phyloP scores from a whole-genome alignment of 2,888 invertebrate species.

The Platypus cylindrus region DNA sequence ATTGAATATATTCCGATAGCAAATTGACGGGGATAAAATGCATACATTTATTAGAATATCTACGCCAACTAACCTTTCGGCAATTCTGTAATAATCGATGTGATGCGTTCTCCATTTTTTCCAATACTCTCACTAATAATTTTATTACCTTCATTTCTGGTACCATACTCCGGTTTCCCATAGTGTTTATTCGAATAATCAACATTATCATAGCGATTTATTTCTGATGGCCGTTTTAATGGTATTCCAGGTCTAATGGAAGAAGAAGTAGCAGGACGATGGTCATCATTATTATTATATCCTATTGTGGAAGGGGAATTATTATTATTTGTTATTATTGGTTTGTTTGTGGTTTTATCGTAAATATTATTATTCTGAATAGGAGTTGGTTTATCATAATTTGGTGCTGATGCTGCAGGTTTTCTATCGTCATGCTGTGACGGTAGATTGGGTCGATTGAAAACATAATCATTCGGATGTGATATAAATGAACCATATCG shows the following conservation, averaged over 20 bases:
- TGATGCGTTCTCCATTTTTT: constrained; percentile 29
- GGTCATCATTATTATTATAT: constrained; percentile 1
- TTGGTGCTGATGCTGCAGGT: neutral
- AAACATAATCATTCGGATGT: constrained; percentile 19
- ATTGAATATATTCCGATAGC: too few relatives aligned
- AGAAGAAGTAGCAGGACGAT: constrained; percentile 2
- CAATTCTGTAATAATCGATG: constrained; percentile 31
- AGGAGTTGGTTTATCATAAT: constrained; percentile 10
- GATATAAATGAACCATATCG: constrained; percentile 21
- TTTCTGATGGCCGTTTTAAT: constrained; percentile 1
- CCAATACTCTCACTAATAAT: constrained; percentile 27
- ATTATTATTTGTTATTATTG: too few relatives aligned
- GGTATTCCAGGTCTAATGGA: constrained; percentile 7
- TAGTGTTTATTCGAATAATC: constrained; percentile 8
- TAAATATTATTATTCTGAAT: constrained; percentile 4
- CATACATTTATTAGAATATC: too few relatives aligned
- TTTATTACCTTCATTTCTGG: constrained; percentile 14
- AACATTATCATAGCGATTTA: constrained; percentile 7
- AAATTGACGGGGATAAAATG: too few relatives aligned
- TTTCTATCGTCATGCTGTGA: constrained; percentile 5
- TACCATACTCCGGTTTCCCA: constrained; percentile 13
- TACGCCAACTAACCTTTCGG: too few relatives aligned
- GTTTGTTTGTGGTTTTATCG: constrained; percentile 8
- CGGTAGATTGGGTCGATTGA: constrained; percentile 11
- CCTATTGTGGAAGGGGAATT: neutral